phyloP scores from a whole-genome alignment of 2,888 invertebrate genomes.

The Agrochola lychnidis region DNA sequence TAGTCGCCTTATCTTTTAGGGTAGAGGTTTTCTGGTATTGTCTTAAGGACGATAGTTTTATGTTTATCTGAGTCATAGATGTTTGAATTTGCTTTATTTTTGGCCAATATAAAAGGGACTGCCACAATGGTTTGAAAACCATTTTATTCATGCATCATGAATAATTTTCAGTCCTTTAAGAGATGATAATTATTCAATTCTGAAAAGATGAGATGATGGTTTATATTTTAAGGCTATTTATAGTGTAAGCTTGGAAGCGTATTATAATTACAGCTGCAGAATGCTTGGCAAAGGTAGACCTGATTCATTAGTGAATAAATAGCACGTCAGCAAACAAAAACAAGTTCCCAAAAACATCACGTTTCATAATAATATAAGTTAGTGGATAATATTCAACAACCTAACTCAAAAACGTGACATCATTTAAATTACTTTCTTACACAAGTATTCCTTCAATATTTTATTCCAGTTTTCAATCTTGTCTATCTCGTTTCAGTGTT shows the following conservation, averaged over 20 bases:
- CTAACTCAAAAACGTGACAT: conserved; percentile 1
- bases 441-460: conserved; percentile 36
- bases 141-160: too few relatives aligned
- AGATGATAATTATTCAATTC: too few relatives aligned
- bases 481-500: conserved; percentile 55
- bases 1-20: conserved; percentile 6
- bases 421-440: conserved; percentile 41
- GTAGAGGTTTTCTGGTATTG: neutral
- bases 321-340: neutral
- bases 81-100: neutral
- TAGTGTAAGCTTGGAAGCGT: neutral
- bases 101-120: neutral
- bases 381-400: neutral
- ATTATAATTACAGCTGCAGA: neutral
- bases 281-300: neutral
- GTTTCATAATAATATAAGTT: conserved; percentile 3
- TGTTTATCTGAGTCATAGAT: neutral
- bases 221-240: neutral
- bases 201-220: neutral
- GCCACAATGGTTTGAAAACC: neutral
- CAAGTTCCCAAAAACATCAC: too few relatives aligned
- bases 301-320: neutral
- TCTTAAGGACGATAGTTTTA: conserved; percentile 7
- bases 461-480: conserved; percentile 50
- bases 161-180: neutral